phyloP scores from a whole-genome alignment of 1,140 invertebrate genomes.

The Schlechtendalia chinensis region DNA sequence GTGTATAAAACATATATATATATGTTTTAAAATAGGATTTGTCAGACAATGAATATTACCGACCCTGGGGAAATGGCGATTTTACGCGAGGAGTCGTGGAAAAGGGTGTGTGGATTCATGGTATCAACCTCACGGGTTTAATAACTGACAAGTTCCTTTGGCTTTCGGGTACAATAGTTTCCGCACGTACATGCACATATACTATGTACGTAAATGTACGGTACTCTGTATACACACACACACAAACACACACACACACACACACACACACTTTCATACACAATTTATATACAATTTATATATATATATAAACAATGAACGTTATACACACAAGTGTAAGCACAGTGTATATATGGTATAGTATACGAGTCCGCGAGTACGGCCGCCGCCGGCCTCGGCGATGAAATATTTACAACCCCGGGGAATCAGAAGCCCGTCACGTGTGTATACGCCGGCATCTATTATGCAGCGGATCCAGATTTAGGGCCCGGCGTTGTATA shows the following conservation, averaged over 20 bases:
- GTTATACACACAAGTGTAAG: background rate
- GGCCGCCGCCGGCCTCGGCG: conserved; percentile 5
- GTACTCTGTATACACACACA: background rate
- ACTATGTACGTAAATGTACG: background rate
- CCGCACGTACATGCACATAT: background rate
- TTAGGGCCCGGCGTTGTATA: conserved; percentile 26
- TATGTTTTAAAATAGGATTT: background rate
- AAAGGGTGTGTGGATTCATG: conserved; percentile 35
- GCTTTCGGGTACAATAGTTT: conserved; percentile 12
- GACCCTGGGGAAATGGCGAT: conserved; percentile 20
- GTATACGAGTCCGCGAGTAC: conserved; percentile 2
- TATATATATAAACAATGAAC: background rate
- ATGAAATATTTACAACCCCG: conserved; percentile 46
- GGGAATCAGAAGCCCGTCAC: conserved; percentile 15
- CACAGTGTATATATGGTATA: background rate
- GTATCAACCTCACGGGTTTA: conserved; percentile 42
- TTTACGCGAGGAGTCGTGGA: background rate
- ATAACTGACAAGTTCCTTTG: conserved; percentile 42
- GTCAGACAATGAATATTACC: conserved; percentile 14
- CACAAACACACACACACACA: background rate
- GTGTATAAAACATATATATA: background rate
- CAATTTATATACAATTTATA: no score
- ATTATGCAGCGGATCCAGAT: conserved; percentile 45
- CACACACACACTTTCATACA: background rate
- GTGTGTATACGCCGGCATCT: conserved; percentile 20